Base-by-base conservation (phyloP, 2,113 vertebrate species). In the Brachyhypopomus occidentalis region DNA sequence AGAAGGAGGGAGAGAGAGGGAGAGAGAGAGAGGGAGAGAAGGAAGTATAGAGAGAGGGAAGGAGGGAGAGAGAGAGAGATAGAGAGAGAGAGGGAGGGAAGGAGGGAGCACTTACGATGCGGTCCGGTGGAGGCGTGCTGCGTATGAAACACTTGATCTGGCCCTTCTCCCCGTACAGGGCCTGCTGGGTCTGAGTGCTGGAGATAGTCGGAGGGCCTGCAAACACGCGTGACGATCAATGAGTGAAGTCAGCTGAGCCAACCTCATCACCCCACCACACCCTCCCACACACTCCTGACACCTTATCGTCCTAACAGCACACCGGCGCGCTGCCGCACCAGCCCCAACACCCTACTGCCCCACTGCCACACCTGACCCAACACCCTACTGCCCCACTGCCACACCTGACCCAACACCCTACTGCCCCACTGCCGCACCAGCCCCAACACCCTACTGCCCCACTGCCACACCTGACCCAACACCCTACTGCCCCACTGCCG, bases 71-170 rank as follows among this genome's bases (percentile, higher is more conserved):
- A 55, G 58, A 22, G 8, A 59, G 25, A 59, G 55, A 34, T 64
- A 19, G 64, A 58, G 62, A 38, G n/a, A 17, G 41, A 74, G 72
- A n/a, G 30, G 17, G 34, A 3, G 5, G 48, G 17, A 8, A 6
- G 48, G 72, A 7, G 22, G 23, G 5, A 23, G 41, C 38, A 98
- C 97, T 98, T 89, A 99, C 98, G 0, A 99, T 99, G 62, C 97
- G 92, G 88, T 99, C 97, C 0, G 98, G 98, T 0, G 97, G 98
- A 0, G 97, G 98, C 0, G 97, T 99, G 89, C 98, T 99, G 80
- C 97, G 95, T 87, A 99, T 99, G 90, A 98, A 99, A 67, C 98
- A 99, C 84, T 99, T 98, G 93, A 99, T 99, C 91, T 98, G 97
- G 75, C 98, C 97, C 48, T 99, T 99, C 87, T 99, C 97, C 19